A percentile compares a stretch with the other conserved stretches of the same genome.
Conservation (phyloP, 2,888 invertebrate species). For the Morinoia aosen region DNA sequence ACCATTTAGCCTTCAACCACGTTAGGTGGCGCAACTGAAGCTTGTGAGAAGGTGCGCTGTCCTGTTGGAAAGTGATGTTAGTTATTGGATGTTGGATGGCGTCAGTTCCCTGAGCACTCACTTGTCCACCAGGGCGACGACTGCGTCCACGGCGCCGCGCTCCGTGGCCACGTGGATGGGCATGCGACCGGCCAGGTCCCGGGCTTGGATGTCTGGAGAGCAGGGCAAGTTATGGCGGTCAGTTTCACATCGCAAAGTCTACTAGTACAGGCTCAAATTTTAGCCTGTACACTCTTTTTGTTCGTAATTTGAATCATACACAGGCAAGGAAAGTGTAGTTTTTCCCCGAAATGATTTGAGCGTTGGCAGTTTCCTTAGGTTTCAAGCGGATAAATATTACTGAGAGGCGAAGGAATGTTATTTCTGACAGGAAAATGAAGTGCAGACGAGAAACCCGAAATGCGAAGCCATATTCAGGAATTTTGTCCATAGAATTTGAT, state of each 20-base stretch:
- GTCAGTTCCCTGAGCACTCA: conserved; percentile 27
- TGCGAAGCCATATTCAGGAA: too few species aligned
- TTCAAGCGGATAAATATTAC: neutral
- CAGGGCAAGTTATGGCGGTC: neutral
- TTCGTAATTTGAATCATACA: neutral
- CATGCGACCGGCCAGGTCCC: conserved; percentile 86
- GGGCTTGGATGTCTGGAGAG: conserved; percentile 78
- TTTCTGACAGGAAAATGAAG: too few species aligned
- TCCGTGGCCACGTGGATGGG: conserved; percentile 88
- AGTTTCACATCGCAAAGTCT: too few species aligned
- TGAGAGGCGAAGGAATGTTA: neutral
- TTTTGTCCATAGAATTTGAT: too few species aligned
- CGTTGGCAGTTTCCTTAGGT: neutral
- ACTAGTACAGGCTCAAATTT: neutral
- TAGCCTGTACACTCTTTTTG: neutral
- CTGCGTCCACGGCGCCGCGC: conserved; percentile 73
- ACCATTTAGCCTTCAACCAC: too few species aligned
- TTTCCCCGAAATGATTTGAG: too few species aligned
- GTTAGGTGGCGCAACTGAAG: too few species aligned
- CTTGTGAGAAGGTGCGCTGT: too few species aligned
- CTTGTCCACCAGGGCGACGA: conserved; percentile 57
- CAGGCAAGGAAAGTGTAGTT: neutral
- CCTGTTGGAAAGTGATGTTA: too few species aligned
- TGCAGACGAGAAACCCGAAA: too few species aligned
- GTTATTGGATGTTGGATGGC: too few species aligned